Conservation (phyloP, 2,888 invertebrate species). For the Erannis defoliaria region DNA sequence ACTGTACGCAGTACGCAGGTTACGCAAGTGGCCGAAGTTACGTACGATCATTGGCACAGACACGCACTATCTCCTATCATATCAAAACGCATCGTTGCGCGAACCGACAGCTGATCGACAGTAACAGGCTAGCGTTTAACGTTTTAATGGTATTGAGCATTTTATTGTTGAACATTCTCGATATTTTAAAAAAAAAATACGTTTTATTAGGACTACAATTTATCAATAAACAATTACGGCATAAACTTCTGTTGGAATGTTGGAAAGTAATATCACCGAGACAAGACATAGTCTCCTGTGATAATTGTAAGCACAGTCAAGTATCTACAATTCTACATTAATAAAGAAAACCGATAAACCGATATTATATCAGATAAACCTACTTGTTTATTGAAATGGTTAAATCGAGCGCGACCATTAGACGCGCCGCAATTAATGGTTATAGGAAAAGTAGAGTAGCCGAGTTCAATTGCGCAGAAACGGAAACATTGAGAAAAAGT, state of each 20-base stretch:
- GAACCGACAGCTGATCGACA: constrained; percentile 72
- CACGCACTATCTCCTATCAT: constrained; percentile 79
- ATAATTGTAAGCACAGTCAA: constrained; percentile 2
- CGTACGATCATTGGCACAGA: constrained; percentile 62
- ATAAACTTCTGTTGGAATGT: background rate
- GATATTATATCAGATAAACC: constrained; percentile 34
- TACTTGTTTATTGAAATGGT: constrained; percentile 34
- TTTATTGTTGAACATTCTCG: background rate
- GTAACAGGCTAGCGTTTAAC: constrained; percentile 43
- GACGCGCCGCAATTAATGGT: constrained; percentile 25
- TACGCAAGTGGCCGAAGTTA: constrained; percentile 69
- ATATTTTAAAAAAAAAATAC: background rate
- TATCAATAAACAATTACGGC: background rate
- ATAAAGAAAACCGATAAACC: too few species aligned
- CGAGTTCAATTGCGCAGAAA: constrained; percentile 38
- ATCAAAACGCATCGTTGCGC: constrained; percentile 75
- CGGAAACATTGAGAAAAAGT: constrained; percentile 50
- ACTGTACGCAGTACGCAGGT: constrained; percentile 55
- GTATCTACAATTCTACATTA: constrained; percentile 10
- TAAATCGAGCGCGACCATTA: constrained; percentile 26
- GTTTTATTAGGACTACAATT: background rate
- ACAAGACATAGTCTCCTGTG: constrained; percentile 1
- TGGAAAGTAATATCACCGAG: background rate
- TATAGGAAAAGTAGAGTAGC: constrained; percentile 33
- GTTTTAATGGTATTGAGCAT: background rate